These are phyloP conservation scores for Ceramica pisi DNA, from an alignment of 2,888 invertebrate species.

Conservation along the genomic window DNA sequence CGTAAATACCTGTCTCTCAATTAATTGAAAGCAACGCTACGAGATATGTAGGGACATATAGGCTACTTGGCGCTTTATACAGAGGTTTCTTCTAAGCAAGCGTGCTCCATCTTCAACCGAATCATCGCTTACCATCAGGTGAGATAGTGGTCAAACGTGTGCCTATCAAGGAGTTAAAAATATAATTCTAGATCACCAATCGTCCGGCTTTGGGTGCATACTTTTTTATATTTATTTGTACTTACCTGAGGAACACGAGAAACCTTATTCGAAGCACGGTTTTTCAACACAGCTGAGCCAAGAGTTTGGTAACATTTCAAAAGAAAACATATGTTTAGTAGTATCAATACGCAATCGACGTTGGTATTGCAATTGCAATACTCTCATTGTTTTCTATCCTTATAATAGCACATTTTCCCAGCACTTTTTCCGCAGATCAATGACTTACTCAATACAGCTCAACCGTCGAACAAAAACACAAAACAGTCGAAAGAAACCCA, in stretches of 20 bases:
- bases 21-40: too few relatives aligned
- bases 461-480: conserved; percentile 33
- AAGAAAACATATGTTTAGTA: conserved; percentile 15
- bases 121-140: too few relatives aligned
- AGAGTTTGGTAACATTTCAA: background rate
- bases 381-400: conserved; percentile 35
- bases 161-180: too few relatives aligned
- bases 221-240: too few relatives aligned
- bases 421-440: conserved; percentile 44
- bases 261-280: background rate
- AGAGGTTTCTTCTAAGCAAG: too few relatives aligned
- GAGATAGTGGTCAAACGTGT: too few relatives aligned
- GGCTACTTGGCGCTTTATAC: too few relatives aligned
- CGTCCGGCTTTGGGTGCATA: background rate
- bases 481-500: conserved; percentile 43
- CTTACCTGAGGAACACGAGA: background rate
- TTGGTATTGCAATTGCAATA: conserved; percentile 18
- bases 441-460: conserved; percentile 51
- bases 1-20: too few relatives aligned
- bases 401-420: conserved; percentile 48
- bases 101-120: too few relatives aligned
- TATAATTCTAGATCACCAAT: background rate
- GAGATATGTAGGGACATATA: too few relatives aligned
- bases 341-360: conserved; percentile 18
- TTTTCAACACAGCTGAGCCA: background rate